These are phyloP conservation scores for Dendropsophus ebraccatus DNA, from an alignment of 2,113 vertebrate genomes.

Conservation along the genomic window DNA sequence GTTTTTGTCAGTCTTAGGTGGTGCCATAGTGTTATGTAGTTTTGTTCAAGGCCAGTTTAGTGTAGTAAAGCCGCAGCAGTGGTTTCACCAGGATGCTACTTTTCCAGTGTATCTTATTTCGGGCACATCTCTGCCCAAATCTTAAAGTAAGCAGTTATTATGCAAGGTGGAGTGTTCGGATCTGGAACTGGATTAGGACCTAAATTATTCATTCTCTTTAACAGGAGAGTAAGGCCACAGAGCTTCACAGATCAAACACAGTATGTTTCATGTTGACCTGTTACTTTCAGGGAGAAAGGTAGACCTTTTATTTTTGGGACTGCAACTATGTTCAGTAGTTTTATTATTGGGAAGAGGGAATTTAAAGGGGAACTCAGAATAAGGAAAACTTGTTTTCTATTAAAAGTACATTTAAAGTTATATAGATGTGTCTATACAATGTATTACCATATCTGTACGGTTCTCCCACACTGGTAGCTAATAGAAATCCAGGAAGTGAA, in stretches of 20 bases:
- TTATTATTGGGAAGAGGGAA: not conserved
- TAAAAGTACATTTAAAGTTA: too few species aligned
- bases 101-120: not conserved
- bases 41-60: not conserved
- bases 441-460: too few species aligned
- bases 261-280: not conserved
- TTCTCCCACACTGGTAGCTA: too few species aligned
- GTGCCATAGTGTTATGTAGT: not conserved
- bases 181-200: too few species aligned
- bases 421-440: too few species aligned
- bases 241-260: not conserved
- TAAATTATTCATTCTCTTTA: not conserved
- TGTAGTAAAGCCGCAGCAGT: not conserved
- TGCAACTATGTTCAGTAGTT: not conserved
- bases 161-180: too few species aligned
- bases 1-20: not conserved
- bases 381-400: too few species aligned
- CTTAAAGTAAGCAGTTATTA: not conserved
- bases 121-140: not conserved
- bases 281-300: not conserved
- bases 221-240: not conserved
- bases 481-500: too few species aligned
- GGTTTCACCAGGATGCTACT: not conserved
- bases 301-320: not conserved
- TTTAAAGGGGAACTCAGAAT: not conserved